Conservation (phyloP, 1,140 invertebrate genomes). For the Procambarus clarkii region DNA sequence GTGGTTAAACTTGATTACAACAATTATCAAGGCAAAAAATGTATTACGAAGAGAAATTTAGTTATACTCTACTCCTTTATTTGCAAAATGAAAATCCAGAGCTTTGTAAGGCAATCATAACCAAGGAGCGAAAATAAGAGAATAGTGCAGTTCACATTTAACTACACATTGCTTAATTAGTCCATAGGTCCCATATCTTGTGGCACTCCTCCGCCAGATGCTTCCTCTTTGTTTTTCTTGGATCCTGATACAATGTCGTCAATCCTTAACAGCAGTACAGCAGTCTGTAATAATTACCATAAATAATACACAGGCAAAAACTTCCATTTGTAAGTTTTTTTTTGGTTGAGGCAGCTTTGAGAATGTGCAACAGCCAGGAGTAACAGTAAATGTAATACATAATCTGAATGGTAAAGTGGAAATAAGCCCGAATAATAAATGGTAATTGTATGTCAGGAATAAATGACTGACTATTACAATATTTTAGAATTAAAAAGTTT, state of each 20-base stretch:
- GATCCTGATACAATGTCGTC: constrained; percentile 57
- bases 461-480: too few species aligned
- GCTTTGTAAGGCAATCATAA: not conserved
- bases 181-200: constrained; percentile 50
- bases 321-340: too few species aligned
- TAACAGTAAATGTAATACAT: too few species aligned
- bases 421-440: too few species aligned
- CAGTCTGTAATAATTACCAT: constrained; percentile 24
- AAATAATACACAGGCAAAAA: too few species aligned
- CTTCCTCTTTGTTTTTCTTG: constrained; percentile 37
- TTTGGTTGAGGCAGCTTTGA: too few species aligned
- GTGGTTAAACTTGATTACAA: not conserved
- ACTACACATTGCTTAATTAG: not conserved
- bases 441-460: too few species aligned
- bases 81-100: not conserved
- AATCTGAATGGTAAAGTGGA: too few species aligned
- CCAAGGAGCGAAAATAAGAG: not conserved
- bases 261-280: constrained; percentile 45
- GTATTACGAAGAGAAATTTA: too few species aligned
- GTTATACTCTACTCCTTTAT: not conserved
- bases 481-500: too few species aligned
- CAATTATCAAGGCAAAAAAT: too few species aligned
- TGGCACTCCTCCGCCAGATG: not conserved
- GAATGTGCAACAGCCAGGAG: too few species aligned
- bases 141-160: not conserved